phyloP scores from a whole-genome alignment of 2,797 vertebrate genomes.

The Hydrophis major region DNA sequence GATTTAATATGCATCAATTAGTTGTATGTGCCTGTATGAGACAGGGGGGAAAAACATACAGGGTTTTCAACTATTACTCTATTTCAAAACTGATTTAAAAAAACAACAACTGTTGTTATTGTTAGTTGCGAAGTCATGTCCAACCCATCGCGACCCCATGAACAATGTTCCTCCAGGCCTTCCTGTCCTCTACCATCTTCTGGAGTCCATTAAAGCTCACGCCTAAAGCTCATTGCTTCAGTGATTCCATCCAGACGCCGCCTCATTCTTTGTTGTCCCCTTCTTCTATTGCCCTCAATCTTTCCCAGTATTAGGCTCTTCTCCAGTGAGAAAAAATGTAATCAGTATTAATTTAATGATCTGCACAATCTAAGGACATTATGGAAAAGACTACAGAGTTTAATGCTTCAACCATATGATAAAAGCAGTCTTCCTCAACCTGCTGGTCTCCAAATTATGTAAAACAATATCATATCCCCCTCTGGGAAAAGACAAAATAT shows the following conservation, averaged over 20 bases:
- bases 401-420: neutral
- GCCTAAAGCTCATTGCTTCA: no score
- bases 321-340: neutral
- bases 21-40: neutral
- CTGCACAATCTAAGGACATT: neutral
- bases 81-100: neutral
- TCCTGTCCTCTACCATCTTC: no score
- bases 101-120: no score
- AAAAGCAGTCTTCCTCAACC: neutral
- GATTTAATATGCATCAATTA: neutral
- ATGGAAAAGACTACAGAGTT: neutral
- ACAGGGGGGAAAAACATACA: neutral
- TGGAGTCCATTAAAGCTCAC: no score
- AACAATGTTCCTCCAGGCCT: no score
- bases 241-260: no score
- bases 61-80: neutral
- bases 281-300: no score
- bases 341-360: neutral
- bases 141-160: no score
- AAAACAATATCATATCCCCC: neutral
- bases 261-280: no score
- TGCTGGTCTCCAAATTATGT: neutral
- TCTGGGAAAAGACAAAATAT: neutral
- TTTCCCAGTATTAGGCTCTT: no score
- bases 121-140: no score